These are phyloP conservation scores for Plecotus auritus DNA, from an alignment of 2,113 vertebrate genomes.

Conservation along the genomic window DNA sequence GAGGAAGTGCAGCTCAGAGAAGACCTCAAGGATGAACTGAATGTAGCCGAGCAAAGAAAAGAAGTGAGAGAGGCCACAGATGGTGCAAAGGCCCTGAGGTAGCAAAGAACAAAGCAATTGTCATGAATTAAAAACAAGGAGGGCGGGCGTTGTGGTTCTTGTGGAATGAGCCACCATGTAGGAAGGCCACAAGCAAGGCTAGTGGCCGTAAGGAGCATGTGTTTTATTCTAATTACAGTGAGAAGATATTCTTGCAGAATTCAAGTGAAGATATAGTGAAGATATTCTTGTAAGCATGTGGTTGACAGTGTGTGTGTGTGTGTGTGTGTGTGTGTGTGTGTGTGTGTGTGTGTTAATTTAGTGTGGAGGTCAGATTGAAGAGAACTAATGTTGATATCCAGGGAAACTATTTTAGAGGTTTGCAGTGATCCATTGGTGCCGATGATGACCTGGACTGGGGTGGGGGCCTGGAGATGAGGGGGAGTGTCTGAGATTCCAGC, in stretches of 20 bases:
- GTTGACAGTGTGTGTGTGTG: not conserved
- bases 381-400: not conserved
- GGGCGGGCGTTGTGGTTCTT: not conserved
- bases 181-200: not conserved
- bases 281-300: not conserved
- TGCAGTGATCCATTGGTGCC: not conserved
- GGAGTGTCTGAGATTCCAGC: not conserved
- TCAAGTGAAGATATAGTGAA: not conserved
- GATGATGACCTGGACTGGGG: not conserved
- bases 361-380: not conserved
- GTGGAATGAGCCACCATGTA: not conserved
- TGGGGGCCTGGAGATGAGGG: not conserved
- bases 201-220: not conserved
- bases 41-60: not conserved
- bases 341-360: not conserved
- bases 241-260: not conserved
- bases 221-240: not conserved
- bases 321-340: too few relatives aligned
- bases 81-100: not conserved
- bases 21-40: not conserved
- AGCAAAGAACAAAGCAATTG: not conserved
- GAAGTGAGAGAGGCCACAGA: not conserved
- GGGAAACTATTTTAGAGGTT: not conserved
- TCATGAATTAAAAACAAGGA: not conserved
- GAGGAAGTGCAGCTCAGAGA: not conserved